These are phyloP conservation scores for Marmota flaviventris DNA, from an alignment of 2,113 vertebrate species.

Conservation along the genomic window DNA sequence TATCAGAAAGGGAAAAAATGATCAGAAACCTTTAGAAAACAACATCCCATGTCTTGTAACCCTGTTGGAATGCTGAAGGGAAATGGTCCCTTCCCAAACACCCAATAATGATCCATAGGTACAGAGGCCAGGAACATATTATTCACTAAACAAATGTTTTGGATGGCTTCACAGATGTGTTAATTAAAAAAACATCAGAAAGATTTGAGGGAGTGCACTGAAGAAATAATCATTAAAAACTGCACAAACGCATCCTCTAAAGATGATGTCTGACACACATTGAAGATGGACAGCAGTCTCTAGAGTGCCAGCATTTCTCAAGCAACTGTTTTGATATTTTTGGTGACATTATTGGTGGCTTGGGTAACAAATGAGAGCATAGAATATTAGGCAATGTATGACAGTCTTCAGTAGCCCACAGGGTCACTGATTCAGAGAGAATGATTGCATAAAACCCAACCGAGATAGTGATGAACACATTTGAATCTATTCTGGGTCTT, in stretches of 20 bases:
- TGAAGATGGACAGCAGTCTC: background rate
- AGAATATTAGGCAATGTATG: background rate
- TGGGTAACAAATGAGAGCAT: background rate
- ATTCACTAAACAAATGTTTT: conserved; percentile 10
- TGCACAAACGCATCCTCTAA: background rate
- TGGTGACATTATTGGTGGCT: background rate
- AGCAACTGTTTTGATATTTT: background rate
- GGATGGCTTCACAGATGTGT: background rate
- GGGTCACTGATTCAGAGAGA: background rate
- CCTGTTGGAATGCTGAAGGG: background rate
- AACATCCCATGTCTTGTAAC: background rate
- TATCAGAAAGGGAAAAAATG: conserved; percentile 30
- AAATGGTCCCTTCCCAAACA: background rate
- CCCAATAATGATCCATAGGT: background rate
- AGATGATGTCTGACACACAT: background rate
- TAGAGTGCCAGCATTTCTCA: background rate
- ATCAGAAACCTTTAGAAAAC: background rate
- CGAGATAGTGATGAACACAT: background rate
- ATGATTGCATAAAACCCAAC: background rate
- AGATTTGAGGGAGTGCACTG: background rate
- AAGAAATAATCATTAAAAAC: background rate
- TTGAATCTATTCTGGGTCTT: background rate
- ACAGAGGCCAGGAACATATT: background rate
- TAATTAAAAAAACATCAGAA: background rate
- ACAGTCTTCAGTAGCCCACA: background rate